phyloP scores from a whole-genome alignment of 2,113 vertebrate species.

The Osmerus mordax region DNA sequence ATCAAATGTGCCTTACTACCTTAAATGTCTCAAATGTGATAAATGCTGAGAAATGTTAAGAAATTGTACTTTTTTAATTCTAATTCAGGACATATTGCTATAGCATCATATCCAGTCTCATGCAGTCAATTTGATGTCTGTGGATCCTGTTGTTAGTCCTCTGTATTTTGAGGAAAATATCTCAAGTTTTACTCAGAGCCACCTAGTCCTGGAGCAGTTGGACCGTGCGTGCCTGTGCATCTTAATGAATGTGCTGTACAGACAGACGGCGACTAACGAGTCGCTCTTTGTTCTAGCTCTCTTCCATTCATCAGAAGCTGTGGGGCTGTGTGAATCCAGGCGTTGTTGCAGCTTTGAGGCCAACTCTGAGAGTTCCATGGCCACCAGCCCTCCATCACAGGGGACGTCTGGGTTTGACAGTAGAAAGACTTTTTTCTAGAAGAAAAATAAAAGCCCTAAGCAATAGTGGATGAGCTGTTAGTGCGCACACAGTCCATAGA shows the following conservation, averaged over 20 bases:
- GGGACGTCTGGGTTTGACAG: slow-evolving; percentile 74
- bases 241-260: slow-evolving; percentile 59
- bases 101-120: neutral
- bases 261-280: slow-evolving; percentile 63
- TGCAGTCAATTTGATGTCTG: neutral
- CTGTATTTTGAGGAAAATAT: neutral
- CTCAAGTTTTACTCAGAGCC: neutral
- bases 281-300: slow-evolving; percentile 68
- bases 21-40: neutral
- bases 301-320: slow-evolving; percentile 65
- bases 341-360: slow-evolving; percentile 68
- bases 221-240: slow-evolving; percentile 39
- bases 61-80: neutral
- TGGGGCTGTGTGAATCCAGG: slow-evolving; percentile 52
- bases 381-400: slow-evolving; percentile 70
- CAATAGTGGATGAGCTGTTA: slow-evolving; percentile 70
- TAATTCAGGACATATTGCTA: neutral
- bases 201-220: slow-evolving; percentile 24
- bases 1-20: neutral
- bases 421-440: slow-evolving; percentile 69
- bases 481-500: slow-evolving; percentile 60
- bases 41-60: neutral
- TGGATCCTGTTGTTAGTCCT: neutral
- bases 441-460: slow-evolving; percentile 71
- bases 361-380: slow-evolving; percentile 73